A percentile compares a stretch with the other conserved stretches of the same genome.
These are phyloP conservation scores for Trachymyrmex cornetzi DNA, from an alignment of 1,140 invertebrate genomes.

Conservation along the genomic window DNA sequence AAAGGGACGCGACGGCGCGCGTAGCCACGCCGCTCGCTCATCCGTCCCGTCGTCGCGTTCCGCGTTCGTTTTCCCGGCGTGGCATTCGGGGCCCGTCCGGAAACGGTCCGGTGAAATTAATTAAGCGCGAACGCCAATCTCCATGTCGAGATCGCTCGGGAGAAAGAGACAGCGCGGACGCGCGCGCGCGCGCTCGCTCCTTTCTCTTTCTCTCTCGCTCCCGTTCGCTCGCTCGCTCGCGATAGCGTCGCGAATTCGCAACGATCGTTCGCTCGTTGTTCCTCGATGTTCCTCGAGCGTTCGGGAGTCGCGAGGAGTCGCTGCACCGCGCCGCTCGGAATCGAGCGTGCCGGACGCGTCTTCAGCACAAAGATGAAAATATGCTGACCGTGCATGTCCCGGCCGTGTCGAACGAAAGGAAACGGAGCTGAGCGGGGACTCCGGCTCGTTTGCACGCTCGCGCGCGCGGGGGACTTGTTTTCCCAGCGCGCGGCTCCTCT, in stretches of 20 bases:
- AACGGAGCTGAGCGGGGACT: conserved; percentile 15
- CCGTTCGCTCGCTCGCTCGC: too few relatives aligned
- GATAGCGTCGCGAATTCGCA: not conserved
- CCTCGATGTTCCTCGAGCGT: not conserved
- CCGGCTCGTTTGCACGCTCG: conserved; percentile 21
- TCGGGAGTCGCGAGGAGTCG: not conserved
- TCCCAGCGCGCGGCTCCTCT: conserved; percentile 34
- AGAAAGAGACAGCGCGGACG: not conserved
- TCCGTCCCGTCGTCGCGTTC: not conserved
- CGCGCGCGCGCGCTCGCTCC: not conserved
- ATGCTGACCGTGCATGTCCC: conserved; percentile 54
- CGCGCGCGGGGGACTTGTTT: conserved; percentile 62
- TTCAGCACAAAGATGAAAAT: conserved; percentile 54
- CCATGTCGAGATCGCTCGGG: conserved; percentile 2
- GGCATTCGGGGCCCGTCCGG: too few relatives aligned
- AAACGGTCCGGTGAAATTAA: not conserved
- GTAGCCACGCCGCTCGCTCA: not conserved
- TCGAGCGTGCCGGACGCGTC: not conserved
- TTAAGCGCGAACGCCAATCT: conserved; percentile 19
- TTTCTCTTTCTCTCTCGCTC: not conserved
- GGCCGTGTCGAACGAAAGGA: not conserved
- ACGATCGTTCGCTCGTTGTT: not conserved
- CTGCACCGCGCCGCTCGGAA: not conserved
- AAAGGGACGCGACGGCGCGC: conserved; percentile 39
- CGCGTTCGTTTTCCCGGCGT: not conserved